Percentiles rank a stretch among this genome's conserved stretches.
Conservation (phyloP, 2,113 vertebrate species). For the Phycodurus eques region DNA sequence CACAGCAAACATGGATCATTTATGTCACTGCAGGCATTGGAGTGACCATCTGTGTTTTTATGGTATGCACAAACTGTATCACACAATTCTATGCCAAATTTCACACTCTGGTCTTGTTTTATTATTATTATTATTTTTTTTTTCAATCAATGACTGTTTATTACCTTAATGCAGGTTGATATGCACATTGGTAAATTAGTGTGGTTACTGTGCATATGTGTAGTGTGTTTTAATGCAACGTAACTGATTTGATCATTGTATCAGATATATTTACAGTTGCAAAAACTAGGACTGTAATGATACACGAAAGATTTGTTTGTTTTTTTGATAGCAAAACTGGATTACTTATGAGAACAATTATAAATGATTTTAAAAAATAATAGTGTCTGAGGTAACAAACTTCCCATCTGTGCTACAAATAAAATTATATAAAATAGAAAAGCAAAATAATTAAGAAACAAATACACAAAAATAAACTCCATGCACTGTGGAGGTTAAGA, state of each 20-base stretch:
- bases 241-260: not conserved
- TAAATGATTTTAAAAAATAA: too few relatives aligned
- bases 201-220: not conserved
- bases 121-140: not conserved
- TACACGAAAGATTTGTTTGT: not conserved
- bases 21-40: conserved; percentile 54
- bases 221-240: not conserved
- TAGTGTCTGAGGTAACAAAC: too few relatives aligned
- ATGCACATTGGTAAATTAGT: not conserved
- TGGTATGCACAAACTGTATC: conserved; percentile 44
- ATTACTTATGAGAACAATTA: too few relatives aligned
- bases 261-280: not conserved
- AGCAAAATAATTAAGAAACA: too few relatives aligned
- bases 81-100: not conserved
- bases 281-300: not conserved
- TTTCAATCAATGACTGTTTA: not conserved
- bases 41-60: conserved; percentile 56
- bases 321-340: not conserved
- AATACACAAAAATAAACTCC: too few relatives aligned
- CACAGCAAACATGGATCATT: conserved; percentile 61
- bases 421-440: too few relatives aligned
- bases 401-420: too few relatives aligned
- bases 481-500: too few relatives aligned
- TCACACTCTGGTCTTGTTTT: not conserved
- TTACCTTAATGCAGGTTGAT: not conserved